Percentiles rank a stretch among this genome's conserved stretches.
These are phyloP conservation scores for Tetropium fuscum DNA, from an alignment of 2,888 invertebrate species.

Conservation along the genomic window DNA sequence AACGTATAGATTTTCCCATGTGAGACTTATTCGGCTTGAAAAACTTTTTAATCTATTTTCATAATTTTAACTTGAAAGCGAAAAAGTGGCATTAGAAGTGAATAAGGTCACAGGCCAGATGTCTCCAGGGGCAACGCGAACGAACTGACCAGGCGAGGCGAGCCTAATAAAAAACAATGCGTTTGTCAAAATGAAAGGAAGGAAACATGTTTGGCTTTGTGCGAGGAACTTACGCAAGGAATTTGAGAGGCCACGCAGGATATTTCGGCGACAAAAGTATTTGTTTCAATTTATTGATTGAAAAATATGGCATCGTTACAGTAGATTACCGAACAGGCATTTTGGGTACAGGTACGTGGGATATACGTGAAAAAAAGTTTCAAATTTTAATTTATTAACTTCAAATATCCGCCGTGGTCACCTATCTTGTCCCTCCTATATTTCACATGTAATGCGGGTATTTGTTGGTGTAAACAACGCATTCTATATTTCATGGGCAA, in stretches of 20 bases:
- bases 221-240: conserved; percentile 31
- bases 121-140: conserved; percentile 4
- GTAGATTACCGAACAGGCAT: neutral
- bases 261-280: conserved; percentile 5
- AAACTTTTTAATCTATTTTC: neutral
- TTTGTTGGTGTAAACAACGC: conserved; percentile 7
- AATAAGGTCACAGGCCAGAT: neutral
- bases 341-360: neutral
- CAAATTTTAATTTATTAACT: conserved; percentile 18
- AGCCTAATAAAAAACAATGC: conserved; percentile 32
- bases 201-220: conserved; percentile 25
- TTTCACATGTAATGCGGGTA: conserved; percentile 14
- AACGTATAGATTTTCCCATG: neutral
- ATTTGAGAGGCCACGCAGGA: conserved; percentile 10
- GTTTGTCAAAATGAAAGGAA: conserved; percentile 27
- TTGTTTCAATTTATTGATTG: conserved; percentile 15
- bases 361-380: conserved; percentile 5
- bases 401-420: neutral
- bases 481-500: conserved; percentile 4
- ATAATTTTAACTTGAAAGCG: neutral
- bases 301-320: neutral
- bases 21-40: neutral
- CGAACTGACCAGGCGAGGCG: conserved; percentile 26
- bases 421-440: conserved; percentile 4
- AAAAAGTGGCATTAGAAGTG: neutral